Evolutionary conservation across 2,888 invertebrate genomes (phyloP), one percentile per base, ranked within the genome.

Genomic region (Nephrotoma appendiculata): DNA sequence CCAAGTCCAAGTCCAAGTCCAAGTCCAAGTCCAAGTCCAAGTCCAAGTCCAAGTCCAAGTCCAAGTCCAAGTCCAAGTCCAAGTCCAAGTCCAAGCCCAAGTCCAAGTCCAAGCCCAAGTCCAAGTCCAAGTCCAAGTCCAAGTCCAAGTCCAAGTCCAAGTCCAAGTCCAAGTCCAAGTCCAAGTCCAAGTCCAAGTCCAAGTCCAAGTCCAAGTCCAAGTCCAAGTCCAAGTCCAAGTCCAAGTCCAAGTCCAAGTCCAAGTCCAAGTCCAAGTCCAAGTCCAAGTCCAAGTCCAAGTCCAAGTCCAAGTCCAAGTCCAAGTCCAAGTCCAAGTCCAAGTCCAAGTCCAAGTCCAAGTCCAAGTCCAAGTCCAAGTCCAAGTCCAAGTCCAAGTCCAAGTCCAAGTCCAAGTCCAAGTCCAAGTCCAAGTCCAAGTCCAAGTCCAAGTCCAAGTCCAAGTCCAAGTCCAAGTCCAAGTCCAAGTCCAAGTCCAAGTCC

Each of bases 281-380:
- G 87, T 86, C n/a, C 43, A 87, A 85, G 86, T 87, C 71, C 44
- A 87, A 19, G 83, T 85, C 57, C 44, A 87, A 11, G 83, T 45
- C 52, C 15, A 84, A 43, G 71, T 83, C 43, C 5, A 52, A 31
- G 84, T 12, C 86, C 48, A 87, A 31, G 83, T 43, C 84, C 45
- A 87, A 44, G 85, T 87, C 52, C 45, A 85, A 41, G 87, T 86
- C 42, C 2, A 43, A 15, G 43, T 87, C 52, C 41, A 86, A 41
- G 45, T 42, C 43, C 12, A 87, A 44, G 85, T 87, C 19, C 19
- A 19, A 1, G 19, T 19, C 19, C 19, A 19, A 1, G 19, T 19
- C 19, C 19, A 19, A 1, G 19, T 19, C 19, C 19, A 19, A 1
- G 19, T 19, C 19, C 19, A 19, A 1, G 19, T 19, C 19, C 19